A percentile compares a stretch with the other conserved stretches of the same genome.
Conservation (phyloP, 2,888 invertebrate genomes). For the Melieria crassipennis region DNA sequence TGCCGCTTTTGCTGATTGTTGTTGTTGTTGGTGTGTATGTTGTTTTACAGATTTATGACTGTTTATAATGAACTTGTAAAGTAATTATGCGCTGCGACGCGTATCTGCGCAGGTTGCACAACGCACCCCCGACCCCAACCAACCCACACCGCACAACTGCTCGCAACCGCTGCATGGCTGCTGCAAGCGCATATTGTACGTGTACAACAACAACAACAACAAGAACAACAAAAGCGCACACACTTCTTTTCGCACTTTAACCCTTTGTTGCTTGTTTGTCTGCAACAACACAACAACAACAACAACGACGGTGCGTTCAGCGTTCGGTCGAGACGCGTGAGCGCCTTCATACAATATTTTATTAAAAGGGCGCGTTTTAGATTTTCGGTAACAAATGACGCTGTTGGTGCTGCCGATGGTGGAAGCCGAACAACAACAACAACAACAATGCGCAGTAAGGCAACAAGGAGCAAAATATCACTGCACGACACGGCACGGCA, state of each 20-base stretch:
- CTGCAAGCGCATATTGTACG: no score
- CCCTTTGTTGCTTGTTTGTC: slow-evolving; percentile 47
- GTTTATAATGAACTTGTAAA: slow-evolving; percentile 66
- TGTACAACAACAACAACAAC: no score
- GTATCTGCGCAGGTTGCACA: slow-evolving; percentile 37
- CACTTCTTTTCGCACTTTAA: slow-evolving; percentile 43
- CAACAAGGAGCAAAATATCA: background rate
- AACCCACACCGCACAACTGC: no score
- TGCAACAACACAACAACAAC: background rate
- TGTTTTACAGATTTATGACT: slow-evolving; percentile 62
- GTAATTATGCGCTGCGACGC: slow-evolving; percentile 63
- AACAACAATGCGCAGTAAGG: background rate
- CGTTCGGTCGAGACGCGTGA: no score
- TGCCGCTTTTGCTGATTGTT: slow-evolving; percentile 12
- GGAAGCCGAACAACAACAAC: background rate
- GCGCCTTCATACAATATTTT: slow-evolving; percentile 8
- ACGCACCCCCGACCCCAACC: slow-evolving; percentile 1
- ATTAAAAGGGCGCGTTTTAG: slow-evolving; percentile 20
- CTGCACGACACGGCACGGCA: slow-evolving; percentile 42
- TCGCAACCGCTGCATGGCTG: no score
- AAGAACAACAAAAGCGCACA: no score
- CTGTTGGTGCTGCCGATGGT: slow-evolving; percentile 11
- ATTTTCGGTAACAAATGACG: slow-evolving; percentile 44
- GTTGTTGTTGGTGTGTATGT: slow-evolving; percentile 33
- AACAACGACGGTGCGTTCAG: no score